These are phyloP conservation scores for Sinocyclocheilus grahami DNA, from an alignment of 2,113 vertebrate species.

Conservation along the genomic window DNA sequence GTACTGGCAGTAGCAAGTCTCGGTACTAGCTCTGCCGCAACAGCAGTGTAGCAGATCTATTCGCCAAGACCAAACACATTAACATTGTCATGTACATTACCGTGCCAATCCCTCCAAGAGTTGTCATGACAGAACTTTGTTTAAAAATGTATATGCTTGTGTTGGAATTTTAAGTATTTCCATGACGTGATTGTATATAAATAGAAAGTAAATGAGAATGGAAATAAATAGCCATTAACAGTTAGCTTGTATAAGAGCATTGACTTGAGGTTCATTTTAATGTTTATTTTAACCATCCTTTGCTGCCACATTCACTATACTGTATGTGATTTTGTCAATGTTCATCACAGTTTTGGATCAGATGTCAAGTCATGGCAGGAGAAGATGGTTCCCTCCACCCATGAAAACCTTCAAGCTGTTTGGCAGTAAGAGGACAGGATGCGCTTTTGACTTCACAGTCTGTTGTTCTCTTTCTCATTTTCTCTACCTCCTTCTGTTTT, in stretches of 20 bases:
- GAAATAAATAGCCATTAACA: background rate
- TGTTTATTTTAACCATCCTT: background rate
- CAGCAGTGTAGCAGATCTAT: too few relatives aligned
- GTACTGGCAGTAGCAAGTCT: too few relatives aligned
- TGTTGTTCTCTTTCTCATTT: background rate
- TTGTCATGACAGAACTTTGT: background rate
- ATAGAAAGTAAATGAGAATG: background rate
- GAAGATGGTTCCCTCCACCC: slow-evolving; percentile 67
- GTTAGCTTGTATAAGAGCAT: background rate
- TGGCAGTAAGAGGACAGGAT: slow-evolving; percentile 73
- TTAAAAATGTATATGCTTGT: background rate
- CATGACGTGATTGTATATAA: background rate
- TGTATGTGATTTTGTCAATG: slow-evolving; percentile 1
- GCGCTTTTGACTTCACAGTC: background rate
- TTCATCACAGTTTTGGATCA: slow-evolving; percentile 75
- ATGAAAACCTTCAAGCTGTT: slow-evolving; percentile 75
- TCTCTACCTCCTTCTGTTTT: background rate
- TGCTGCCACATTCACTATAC: background rate
- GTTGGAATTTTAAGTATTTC: background rate
- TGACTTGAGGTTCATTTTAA: background rate
- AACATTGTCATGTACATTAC: too few relatives aligned
- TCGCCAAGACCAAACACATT: too few relatives aligned
- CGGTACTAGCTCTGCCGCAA: too few relatives aligned
- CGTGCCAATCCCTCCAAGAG: too few relatives aligned
- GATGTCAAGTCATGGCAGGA: slow-evolving; percentile 72